phyloP scores from a whole-genome alignment of 2,888 invertebrate species.

The Hypolimnas misippus region DNA sequence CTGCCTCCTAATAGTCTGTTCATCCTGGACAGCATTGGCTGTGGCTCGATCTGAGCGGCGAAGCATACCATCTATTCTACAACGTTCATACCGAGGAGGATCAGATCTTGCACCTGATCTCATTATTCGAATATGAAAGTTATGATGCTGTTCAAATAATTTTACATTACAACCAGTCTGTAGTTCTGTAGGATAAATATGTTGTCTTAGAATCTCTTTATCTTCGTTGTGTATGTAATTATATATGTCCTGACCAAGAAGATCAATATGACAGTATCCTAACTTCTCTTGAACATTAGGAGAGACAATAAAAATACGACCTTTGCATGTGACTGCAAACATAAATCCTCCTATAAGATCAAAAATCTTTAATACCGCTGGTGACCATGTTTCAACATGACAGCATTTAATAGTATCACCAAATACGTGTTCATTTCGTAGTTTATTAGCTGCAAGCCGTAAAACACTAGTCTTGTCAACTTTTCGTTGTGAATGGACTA shows the following conservation, averaged over 20 bases:
- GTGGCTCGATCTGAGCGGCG: constrained; percentile 85
- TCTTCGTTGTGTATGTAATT: constrained; percentile 94
- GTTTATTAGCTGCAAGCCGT: constrained; percentile 92
- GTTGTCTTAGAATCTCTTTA: constrained; percentile 88
- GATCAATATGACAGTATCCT: constrained; percentile 94
- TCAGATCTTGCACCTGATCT: constrained; percentile 89
- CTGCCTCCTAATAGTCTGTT: constrained; percentile 77
- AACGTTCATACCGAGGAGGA: constrained; percentile 87
- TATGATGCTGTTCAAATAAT: constrained; percentile 77
- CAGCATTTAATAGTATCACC: constrained; percentile 80
- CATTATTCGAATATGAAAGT: constrained; percentile 84
- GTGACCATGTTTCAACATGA: constrained; percentile 78
- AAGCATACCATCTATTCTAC: constrained; percentile 87
- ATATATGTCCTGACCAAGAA: constrained; percentile 94
- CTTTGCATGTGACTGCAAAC: constrained; percentile 90
- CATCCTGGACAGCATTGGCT: constrained; percentile 77
- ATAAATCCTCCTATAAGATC: constrained; percentile 91
- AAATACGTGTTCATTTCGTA: constrained; percentile 90
- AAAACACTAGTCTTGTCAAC: constrained; percentile 96
- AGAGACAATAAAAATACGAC: constrained; percentile 93
- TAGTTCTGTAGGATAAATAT: constrained; percentile 85
- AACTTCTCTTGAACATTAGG: constrained; percentile 92
- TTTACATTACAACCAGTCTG: constrained; percentile 63
- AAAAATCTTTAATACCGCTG: constrained; percentile 85
- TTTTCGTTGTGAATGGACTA: constrained; percentile 91